phyloP scores from a whole-genome alignment of 2,797 vertebrate species.

The Nannoperca australis region DNA sequence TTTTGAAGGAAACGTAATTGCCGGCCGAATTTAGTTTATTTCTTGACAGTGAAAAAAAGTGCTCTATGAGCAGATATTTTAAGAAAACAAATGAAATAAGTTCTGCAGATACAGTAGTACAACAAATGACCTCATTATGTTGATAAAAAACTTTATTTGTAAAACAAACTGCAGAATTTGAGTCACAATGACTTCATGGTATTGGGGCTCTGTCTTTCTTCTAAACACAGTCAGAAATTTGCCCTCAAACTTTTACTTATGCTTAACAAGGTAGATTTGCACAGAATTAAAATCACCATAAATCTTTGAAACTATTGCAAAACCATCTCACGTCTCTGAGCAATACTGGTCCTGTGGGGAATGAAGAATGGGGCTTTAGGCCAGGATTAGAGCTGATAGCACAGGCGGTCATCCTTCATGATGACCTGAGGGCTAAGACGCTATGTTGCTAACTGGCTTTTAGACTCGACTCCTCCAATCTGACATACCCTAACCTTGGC shows the following conservation, averaged over 20 bases:
- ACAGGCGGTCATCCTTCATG: constrained; percentile 32
- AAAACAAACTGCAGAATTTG: background rate
- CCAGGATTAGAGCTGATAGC: constrained; percentile 65
- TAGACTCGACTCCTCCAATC: constrained; percentile 45
- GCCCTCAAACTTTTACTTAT: background rate
- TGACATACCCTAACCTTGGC: constrained; percentile 64
- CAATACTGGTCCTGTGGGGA: constrained; percentile 19
- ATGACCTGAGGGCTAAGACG: constrained; percentile 49
- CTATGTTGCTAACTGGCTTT: constrained; percentile 40
- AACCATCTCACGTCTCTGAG: constrained; percentile 33
- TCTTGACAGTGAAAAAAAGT: too few relatives aligned
- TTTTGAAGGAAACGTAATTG: background rate
- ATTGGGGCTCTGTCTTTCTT: background rate
- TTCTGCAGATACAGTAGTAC: background rate
- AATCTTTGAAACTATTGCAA: constrained; percentile 24
- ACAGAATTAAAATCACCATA: constrained; percentile 17
- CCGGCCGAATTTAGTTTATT: too few relatives aligned
- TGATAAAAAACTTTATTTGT: too few relatives aligned
- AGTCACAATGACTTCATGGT: background rate
- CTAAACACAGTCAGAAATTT: constrained; percentile 7
- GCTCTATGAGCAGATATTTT: background rate
- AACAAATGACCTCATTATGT: background rate
- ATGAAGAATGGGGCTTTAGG: constrained; percentile 35
- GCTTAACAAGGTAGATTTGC: background rate
- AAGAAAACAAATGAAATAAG: background rate